Percentiles rank a stretch among this genome's conserved stretches.
Conservation (phyloP, 2,888 invertebrate species). For the Ormyrus rosae region DNA sequence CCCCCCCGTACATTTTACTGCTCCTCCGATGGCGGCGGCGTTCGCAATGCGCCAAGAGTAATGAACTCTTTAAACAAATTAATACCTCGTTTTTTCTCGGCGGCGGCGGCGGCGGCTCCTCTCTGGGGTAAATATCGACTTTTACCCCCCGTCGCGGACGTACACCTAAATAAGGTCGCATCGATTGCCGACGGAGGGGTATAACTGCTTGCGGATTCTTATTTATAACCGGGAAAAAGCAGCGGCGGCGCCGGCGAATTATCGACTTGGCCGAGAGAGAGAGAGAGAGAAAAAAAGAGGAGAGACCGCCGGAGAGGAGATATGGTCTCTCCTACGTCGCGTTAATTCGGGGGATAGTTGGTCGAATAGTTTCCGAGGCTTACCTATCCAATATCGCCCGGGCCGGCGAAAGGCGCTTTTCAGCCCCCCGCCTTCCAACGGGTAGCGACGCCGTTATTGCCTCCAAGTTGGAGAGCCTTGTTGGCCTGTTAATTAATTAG, state of each 20-base stretch:
- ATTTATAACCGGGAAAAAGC: slow-evolving; percentile 42
- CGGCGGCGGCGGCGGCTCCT: too few species aligned
- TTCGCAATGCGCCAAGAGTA: slow-evolving; percentile 22
- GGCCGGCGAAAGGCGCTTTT: too few species aligned
- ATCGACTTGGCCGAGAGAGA: slow-evolving; percentile 29
- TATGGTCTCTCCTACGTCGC: too few species aligned
- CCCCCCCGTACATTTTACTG: slow-evolving; percentile 12
- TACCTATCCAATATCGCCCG: too few species aligned
- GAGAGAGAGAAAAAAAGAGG: neutral
- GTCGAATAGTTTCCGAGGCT: too few species aligned
- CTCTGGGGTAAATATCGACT: slow-evolving; percentile 51
- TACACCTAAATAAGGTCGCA: slow-evolving; percentile 61
- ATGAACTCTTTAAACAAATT: slow-evolving; percentile 52
- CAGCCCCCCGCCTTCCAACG: too few species aligned
- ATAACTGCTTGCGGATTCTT: slow-evolving; percentile 50
- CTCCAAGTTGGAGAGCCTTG: neutral
- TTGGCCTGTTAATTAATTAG: slow-evolving; percentile 46
- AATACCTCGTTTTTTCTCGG: slow-evolving; percentile 17
- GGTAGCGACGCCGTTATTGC: too few species aligned
- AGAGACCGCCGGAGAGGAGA: too few species aligned
- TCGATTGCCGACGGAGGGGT: slow-evolving; percentile 59
- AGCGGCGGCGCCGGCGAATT: slow-evolving; percentile 9
- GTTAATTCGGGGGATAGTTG: too few species aligned
- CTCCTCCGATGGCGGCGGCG: neutral
- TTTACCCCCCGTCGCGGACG: slow-evolving; percentile 40